Conservation (phyloP, 2,888 invertebrate species). For the Trissoscelio sp. region DNA sequence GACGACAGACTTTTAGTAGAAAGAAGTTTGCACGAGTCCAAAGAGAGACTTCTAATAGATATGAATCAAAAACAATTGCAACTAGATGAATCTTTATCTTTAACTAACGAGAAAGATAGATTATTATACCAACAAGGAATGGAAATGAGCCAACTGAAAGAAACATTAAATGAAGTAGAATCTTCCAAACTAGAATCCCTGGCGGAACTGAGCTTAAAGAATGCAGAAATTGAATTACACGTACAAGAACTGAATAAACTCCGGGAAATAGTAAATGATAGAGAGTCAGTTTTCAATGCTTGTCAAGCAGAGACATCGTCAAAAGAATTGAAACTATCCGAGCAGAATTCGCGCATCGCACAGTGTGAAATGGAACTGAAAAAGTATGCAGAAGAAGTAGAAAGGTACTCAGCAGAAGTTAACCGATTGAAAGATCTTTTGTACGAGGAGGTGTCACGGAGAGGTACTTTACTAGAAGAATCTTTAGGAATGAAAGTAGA, state of each 20-base stretch:
- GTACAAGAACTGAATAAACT: constrained; percentile 68
- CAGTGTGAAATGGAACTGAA: constrained; percentile 59
- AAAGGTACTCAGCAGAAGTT: constrained; percentile 59
- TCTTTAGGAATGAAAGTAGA: constrained; percentile 53
- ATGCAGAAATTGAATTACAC: constrained; percentile 57
- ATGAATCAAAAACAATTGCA: constrained; percentile 73
- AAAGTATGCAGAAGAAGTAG: constrained; percentile 60
- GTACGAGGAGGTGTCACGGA: constrained; percentile 76
- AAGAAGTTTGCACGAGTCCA: constrained; percentile 76
- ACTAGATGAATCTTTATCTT: constrained; percentile 62
- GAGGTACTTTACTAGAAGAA: constrained; percentile 71
- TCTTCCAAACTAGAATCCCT: constrained; percentile 41
- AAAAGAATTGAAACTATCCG: constrained; percentile 28
- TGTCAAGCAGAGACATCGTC: constrained; percentile 46
- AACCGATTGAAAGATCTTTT: constrained; percentile 83
- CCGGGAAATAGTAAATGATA: constrained; percentile 69
- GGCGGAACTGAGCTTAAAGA: constrained; percentile 49
- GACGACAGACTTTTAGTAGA: constrained; percentile 71
- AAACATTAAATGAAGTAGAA: constrained; percentile 60
- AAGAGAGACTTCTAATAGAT: constrained; percentile 78
- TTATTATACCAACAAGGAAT: constrained; percentile 54
- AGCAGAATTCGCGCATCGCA: constrained; percentile 9
- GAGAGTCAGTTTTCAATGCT: constrained; percentile 46
- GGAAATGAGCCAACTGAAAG: constrained; percentile 64
- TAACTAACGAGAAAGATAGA: constrained; percentile 30